Conservation (phyloP, 2,888 invertebrate genomes). For the Nephrotoma guestfalica region DNA sequence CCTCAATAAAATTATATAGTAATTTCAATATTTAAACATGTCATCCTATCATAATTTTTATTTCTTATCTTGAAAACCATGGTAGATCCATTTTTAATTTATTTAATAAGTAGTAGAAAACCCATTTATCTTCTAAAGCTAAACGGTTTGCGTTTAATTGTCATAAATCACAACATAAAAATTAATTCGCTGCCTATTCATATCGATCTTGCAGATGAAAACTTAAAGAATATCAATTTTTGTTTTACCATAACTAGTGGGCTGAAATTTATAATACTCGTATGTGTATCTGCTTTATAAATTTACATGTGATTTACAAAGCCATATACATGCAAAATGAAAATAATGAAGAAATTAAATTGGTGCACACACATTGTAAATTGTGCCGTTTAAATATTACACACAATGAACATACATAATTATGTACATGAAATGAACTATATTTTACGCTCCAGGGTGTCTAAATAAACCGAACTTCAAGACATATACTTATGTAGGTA, state of each 20-base stretch:
- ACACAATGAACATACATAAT: no score
- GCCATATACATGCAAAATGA: not conserved
- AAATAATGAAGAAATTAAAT: not conserved
- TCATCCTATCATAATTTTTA: not conserved
- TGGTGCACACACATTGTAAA: not conserved
- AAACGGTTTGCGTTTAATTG: not conserved
- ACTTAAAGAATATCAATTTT: not conserved
- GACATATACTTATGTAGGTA: not conserved
- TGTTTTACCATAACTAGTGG: not conserved
- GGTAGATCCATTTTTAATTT: not conserved
- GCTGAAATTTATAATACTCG: not conserved
- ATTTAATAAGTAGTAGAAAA: not conserved
- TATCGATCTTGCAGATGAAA: not conserved
- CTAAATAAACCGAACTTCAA: not conserved
- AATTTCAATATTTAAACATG: no score
- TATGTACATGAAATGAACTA: not conserved
- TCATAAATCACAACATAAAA: not conserved
- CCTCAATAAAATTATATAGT: no score
- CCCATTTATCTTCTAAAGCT: not conserved
- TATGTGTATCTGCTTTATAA: not conserved
- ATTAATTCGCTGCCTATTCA: not conserved
- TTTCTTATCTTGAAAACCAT: not conserved
- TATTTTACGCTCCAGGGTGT: not conserved
- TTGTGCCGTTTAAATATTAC: not conserved
- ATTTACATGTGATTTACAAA: not conserved